Base-by-base conservation (phyloP, 2,113 vertebrate genomes). In the Eurystomus gularis region DNA sequence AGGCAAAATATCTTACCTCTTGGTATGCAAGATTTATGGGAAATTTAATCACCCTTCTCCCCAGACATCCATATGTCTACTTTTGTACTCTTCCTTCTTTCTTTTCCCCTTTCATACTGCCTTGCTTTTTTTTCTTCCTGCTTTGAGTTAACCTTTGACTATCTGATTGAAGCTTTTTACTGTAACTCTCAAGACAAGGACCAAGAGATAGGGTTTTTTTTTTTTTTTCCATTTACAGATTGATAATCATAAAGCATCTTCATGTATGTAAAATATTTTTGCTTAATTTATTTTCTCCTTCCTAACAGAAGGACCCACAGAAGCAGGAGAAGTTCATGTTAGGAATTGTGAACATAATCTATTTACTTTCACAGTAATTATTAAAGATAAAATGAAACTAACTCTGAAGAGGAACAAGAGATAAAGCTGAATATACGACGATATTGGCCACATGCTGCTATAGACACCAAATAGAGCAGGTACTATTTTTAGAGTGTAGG, bases 401-500 rank as follows among this genome's bases (percentile, higher is more conserved):
- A 62, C 76, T 69, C 49, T 93, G 65, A 89, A 60, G 52, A 85
- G 44, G 33, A 93, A n/a, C 57, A 82, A 87, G 91, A 91, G 79
- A 82, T 91, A 79, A 75, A 94, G 39, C 54, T 26, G 54, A 76
- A 39, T 51, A 20, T 19, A 20, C 0, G 21, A 1, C 31, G 55
- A 48, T 75, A 66, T 51, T 79, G 48, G 65, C 86, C 81, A 44
- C 77, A n/a, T 25, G 25, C 69, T 91, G 73, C 84, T 94, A 7
- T 11, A 94, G 86, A 48, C 91, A 75, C 19, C 40, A 11, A 92
- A 70, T 55, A 25, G 64, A 94, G 69, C 23, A 61, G 83, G 28
- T 57, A 2, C 83, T 97, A 97, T 96, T 96, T 97, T 96, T 96
- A 96, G 96, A 90, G 48, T 69, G 68, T 79, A 96, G 94, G 96